Conservation (phyloP, 2,113 vertebrate species). For the Notechis scutatus region DNA sequence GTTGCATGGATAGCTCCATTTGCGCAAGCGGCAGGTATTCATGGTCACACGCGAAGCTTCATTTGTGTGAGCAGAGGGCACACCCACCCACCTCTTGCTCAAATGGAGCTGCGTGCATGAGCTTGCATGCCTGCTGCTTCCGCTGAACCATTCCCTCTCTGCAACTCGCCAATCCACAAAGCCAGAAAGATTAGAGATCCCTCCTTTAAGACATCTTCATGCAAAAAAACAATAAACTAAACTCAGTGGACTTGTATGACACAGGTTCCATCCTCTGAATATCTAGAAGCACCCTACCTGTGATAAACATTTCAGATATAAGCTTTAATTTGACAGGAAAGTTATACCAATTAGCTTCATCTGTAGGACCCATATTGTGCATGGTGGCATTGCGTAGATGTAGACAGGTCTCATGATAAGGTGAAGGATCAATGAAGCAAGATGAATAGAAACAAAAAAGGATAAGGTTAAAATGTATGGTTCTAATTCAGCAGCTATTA, state of each 20-base stretch:
- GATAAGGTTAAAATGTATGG: not conserved
- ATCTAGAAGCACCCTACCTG: not conserved
- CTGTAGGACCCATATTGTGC: not conserved
- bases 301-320: not conserved
- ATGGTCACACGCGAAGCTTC: accelerated
- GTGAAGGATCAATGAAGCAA: not conserved
- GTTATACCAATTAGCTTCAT: not conserved
- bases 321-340: not conserved
- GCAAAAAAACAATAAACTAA: not conserved
- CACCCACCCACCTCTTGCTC: not conserved
- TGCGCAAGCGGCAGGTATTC: not conserved
- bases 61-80: no score
- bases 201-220: not conserved
- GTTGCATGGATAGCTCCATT: not conserved
- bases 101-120: not conserved
- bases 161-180: not conserved
- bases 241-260: not conserved
- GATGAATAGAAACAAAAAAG: not conserved
- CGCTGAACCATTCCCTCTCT: not conserved
- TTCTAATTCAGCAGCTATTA: not conserved
- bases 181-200: not conserved
- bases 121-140: not conserved
- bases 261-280: not conserved
- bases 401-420: not conserved
- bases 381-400: not conserved